Evolutionary conservation across 2,113 vertebrate genomes (phyloP).

Genomic region (Sisor rabdophorus): DNA sequence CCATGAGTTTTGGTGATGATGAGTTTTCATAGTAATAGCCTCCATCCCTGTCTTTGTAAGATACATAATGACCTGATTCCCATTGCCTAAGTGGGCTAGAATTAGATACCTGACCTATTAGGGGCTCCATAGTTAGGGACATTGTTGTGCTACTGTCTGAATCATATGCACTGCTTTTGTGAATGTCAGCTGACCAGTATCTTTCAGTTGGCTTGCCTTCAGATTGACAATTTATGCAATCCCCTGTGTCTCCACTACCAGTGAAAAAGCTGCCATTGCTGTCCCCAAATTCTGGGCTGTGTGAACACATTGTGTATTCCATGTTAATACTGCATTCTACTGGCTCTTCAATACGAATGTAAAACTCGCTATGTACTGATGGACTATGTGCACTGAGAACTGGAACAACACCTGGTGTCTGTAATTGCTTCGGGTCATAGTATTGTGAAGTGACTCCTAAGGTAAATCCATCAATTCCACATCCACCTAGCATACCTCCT

Average conservation of each 20-base stretch:
- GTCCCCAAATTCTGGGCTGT: conserved; percentile 69
- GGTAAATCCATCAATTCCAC: conserved; percentile 65
- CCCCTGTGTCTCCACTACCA: conserved; percentile 60
- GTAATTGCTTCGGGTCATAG: conserved; percentile 75
- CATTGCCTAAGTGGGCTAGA: conserved; percentile 63
- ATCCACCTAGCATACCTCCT: conserved; percentile 65
- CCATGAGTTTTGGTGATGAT: conserved; percentile 48
- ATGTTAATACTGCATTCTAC: conserved; percentile 72
- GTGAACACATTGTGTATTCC: conserved; percentile 78
- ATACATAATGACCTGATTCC: conserved; percentile 74
- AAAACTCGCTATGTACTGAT: conserved; percentile 85
- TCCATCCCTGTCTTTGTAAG: conserved; percentile 73
- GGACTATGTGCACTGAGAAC: conserved; percentile 89
- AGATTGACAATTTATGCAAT: conserved; percentile 65
- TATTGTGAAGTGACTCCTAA: conserved; percentile 78
- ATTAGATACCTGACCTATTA: conserved; percentile 69
- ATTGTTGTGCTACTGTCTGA: conserved; percentile 73
- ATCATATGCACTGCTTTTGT: conserved; percentile 64
- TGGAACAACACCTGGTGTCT: conserved; percentile 78
- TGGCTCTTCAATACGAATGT: conserved; percentile 89
- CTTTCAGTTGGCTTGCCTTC: conserved; percentile 58
- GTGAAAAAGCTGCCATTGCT: conserved; percentile 69
- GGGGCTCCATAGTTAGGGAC: conserved; percentile 84
- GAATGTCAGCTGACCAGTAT: conserved; percentile 70
- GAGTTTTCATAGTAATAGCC: conserved; percentile 72